Conservation (phyloP, 2,888 invertebrate genomes). For the Diplolepis rosae region DNA sequence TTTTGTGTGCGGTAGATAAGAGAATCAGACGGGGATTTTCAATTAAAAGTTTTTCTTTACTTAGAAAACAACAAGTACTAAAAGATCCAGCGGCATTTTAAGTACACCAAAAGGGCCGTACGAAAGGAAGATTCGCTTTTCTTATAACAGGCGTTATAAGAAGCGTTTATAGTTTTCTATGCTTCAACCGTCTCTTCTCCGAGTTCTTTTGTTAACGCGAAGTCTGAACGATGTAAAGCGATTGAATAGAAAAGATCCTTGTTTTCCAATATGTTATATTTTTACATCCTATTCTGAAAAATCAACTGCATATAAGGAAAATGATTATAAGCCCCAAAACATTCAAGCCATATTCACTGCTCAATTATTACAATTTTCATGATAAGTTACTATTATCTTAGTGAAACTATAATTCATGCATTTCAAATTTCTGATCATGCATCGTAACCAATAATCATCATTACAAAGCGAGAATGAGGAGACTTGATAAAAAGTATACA, state of each 20-base stretch:
- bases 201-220: slow-evolving; percentile 41
- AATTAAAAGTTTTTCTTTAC: slow-evolving; percentile 65
- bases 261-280: neutral
- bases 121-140: slow-evolving; percentile 48
- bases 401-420: too few species aligned
- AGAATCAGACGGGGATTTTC: slow-evolving; percentile 59
- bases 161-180: slow-evolving; percentile 33
- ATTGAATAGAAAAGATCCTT: neutral
- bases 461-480: neutral
- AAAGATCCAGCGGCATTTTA: slow-evolving; percentile 51
- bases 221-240: slow-evolving; percentile 32
- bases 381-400: too few species aligned
- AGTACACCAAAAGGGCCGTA: slow-evolving; percentile 58
- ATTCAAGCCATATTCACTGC: too few species aligned
- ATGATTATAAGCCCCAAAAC: too few species aligned
- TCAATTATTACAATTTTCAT: too few species aligned
- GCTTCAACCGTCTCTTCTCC: slow-evolving; percentile 45
- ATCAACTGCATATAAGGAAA: neutral
- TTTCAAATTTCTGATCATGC: neutral
- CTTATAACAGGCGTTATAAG: slow-evolving; percentile 47
- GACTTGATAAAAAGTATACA: neutral
- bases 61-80: slow-evolving; percentile 60
- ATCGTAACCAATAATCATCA: neutral
- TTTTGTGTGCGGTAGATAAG: slow-evolving; percentile 43
- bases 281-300: neutral